Percentiles rank a stretch among this genome's conserved stretches.
phyloP scores from a whole-genome alignment of 2,888 invertebrate genomes.

The Dynastes hyllus region DNA sequence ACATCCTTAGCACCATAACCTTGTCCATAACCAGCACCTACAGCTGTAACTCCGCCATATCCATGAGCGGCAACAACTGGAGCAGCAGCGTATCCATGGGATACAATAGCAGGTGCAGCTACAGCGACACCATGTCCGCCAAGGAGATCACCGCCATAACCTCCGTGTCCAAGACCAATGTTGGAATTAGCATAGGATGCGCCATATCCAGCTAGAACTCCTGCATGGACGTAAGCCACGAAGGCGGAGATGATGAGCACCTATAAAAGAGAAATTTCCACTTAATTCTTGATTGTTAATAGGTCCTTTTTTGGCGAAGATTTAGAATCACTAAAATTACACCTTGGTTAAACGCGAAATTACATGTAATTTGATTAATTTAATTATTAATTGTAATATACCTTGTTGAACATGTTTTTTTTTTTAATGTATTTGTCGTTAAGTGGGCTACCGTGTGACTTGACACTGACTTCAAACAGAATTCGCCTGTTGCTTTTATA shows the following conservation, averaged over 20 bases:
- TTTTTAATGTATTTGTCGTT: background rate
- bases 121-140: slow-evolving; percentile 50
- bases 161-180: slow-evolving; percentile 41
- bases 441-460: slow-evolving; percentile 13
- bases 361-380: background rate
- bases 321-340: background rate
- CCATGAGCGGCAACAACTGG: slow-evolving; percentile 50
- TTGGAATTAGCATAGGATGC: slow-evolving; percentile 48
- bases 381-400: slow-evolving; percentile 12
- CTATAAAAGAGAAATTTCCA: slow-evolving; percentile 47
- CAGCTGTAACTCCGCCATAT: slow-evolving; percentile 18
- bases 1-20: slow-evolving; percentile 46
- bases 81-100: slow-evolving; percentile 54
- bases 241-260: slow-evolving; percentile 56
- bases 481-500: slow-evolving; percentile 36
- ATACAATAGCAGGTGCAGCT: slow-evolving; percentile 48
- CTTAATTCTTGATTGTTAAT: background rate
- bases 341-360: background rate
- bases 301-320: too few relatives aligned
- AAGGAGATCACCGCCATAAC: slow-evolving; percentile 27
- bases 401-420: slow-evolving; percentile 34
- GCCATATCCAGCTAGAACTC: slow-evolving; percentile 55
- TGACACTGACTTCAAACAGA: slow-evolving; percentile 38
- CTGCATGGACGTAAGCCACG: slow-evolving; percentile 58
- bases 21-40: slow-evolving; percentile 1